A percentile compares a stretch with the other conserved stretches of the same genome.
Evolutionary conservation across 2,113 vertebrate genomes (phyloP).

Genomic region (Crotalus helleri): DNA sequence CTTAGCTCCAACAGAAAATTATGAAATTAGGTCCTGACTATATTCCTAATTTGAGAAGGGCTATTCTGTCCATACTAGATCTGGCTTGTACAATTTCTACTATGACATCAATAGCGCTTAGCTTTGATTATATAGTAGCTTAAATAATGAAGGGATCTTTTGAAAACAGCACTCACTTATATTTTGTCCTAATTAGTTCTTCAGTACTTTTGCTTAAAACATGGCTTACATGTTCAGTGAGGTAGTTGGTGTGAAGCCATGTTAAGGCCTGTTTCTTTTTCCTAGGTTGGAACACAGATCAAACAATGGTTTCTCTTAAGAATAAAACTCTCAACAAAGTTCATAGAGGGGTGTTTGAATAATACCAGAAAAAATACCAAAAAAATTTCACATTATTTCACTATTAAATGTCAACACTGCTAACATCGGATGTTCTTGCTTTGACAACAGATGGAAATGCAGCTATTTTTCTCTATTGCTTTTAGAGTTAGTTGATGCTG

Average conservation of each 20-base stretch:
- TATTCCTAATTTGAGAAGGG: neutral
- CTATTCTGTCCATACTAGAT: neutral
- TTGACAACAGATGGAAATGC: too few relatives aligned
- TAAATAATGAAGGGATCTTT: neutral
- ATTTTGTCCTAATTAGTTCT: neutral
- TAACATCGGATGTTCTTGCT: too few relatives aligned
- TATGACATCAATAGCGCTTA: neutral
- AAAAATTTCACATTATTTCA: neutral
- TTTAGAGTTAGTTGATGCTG: too few relatives aligned
- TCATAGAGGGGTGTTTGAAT: neutral
- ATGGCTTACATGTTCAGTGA: neutral
- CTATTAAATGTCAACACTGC: neutral
- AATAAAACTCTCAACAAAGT: neutral
- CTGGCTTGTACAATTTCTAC: neutral
- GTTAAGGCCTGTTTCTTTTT: neutral
- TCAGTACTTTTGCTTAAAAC: neutral
- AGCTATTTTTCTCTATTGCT: too few relatives aligned
- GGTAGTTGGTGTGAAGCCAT: neutral
- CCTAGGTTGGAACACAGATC: neutral
- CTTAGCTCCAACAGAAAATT: neutral
- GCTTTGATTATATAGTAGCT: neutral
- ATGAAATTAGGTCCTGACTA: neutral
- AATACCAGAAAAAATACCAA: neutral
- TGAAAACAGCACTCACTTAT: neutral
- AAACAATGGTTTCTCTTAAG: neutral